phyloP scores from a whole-genome alignment of 2,888 invertebrate genomes.

The Heliconius ismenius region DNA sequence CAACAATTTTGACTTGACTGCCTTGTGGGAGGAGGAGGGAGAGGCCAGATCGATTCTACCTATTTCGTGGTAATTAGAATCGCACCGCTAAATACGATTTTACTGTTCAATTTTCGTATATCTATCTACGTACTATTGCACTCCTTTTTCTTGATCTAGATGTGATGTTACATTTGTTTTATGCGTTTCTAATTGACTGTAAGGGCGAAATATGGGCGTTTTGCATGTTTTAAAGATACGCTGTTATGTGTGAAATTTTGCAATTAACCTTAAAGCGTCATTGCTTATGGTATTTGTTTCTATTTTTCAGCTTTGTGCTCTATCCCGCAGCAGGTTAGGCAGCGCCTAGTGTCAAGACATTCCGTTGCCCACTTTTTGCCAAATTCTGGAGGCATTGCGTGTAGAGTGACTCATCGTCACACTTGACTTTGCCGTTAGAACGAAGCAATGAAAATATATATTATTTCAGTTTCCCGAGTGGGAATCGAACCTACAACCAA shows the following conservation, averaged over 20 bases:
- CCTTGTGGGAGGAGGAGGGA: conserved; percentile 52
- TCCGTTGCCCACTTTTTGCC: too few species aligned
- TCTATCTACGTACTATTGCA: background rate
- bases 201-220: background rate
- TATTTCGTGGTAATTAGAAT: conserved; percentile 79
- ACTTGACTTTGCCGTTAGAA: too few species aligned
- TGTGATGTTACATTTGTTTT: conserved; percentile 17
- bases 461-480: too few species aligned
- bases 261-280: background rate
- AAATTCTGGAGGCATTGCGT: too few species aligned
- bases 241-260: background rate
- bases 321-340: too few species aligned
- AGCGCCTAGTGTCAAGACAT: too few species aligned
- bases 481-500: too few species aligned
- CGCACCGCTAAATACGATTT: conserved; percentile 51
- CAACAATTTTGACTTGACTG: conserved; percentile 57
- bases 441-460: too few species aligned
- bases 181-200: background rate
- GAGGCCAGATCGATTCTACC: conserved; percentile 77
- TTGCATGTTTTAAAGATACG: background rate
- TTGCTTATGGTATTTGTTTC: background rate
- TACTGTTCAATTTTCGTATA: conserved; percentile 30
- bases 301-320: too few species aligned
- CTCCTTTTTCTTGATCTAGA: conserved; percentile 13
- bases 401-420: too few species aligned